Conservation (phyloP, 1,140 invertebrate species). For the Cepaea nemoralis region DNA sequence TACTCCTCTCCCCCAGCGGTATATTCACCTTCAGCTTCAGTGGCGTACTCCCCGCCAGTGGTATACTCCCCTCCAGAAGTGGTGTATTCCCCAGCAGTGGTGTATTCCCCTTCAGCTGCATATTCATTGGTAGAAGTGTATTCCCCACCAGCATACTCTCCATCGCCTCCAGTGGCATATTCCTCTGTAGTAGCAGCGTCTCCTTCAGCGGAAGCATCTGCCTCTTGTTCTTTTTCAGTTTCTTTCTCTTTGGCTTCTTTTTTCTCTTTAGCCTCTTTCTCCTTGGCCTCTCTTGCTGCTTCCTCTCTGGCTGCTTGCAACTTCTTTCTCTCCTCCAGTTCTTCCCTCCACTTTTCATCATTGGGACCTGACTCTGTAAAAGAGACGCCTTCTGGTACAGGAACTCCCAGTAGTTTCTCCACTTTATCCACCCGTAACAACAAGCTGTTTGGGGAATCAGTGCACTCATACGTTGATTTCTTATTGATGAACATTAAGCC, state of each 20-base stretch:
- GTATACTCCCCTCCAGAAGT: too few species aligned
- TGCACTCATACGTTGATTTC: neutral
- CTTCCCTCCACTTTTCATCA: conserved; percentile 3
- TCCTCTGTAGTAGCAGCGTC: neutral
- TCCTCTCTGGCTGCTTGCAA: neutral
- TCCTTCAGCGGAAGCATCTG: neutral
- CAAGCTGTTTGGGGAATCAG: conserved; percentile 17
- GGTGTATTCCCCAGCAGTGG: too few species aligned
- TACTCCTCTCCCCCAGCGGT: too few species aligned
- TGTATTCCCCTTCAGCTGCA: too few species aligned
- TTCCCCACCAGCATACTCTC: too few species aligned
- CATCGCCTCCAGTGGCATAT: too few species aligned
- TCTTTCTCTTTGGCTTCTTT: neutral
- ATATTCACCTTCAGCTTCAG: too few species aligned
- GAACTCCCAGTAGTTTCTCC: conserved; percentile 34
- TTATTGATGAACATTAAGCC: conserved; percentile 41
- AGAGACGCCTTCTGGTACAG: conserved; percentile 23
- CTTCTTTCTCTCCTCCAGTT: neutral
- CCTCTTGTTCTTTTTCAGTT: neutral
- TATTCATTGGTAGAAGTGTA: too few species aligned
- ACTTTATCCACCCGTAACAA: conserved; percentile 37
- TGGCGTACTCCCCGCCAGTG: too few species aligned
- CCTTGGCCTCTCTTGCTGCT: neutral
- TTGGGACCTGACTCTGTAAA: neutral
- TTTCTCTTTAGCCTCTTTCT: neutral